Conservation (phyloP, 2,113 vertebrate species). For the Mustela nigripes region DNA sequence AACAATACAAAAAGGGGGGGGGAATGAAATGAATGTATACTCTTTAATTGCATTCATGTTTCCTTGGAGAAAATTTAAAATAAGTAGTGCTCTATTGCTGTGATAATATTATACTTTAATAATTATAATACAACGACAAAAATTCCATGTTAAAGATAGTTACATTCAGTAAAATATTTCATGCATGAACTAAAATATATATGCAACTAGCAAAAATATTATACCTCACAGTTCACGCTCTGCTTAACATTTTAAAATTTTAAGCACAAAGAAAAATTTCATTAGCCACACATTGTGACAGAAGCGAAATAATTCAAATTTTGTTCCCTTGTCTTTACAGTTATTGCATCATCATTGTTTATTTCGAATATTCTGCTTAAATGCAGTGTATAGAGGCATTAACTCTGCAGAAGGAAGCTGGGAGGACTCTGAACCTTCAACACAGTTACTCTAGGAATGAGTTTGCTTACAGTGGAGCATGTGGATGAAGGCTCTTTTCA, state of each 20-base stretch:
- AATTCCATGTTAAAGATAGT: not conserved
- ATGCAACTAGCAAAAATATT: not conserved
- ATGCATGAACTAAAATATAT: not conserved
- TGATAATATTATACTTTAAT: conserved; percentile 1
- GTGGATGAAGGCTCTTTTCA: not conserved
- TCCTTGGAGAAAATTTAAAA: not conserved
- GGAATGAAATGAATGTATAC: not conserved
- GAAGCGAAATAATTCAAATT: not conserved
- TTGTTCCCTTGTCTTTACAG: not conserved
- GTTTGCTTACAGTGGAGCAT: not conserved
- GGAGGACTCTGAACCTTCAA: not conserved
- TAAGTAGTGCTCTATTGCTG: not conserved
- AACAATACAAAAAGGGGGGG: not conserved
- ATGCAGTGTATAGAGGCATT: no score
- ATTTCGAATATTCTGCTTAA: not conserved
- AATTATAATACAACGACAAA: not conserved
- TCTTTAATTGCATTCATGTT: not conserved
- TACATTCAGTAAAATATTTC: conserved; percentile 16
- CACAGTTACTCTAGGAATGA: not conserved
- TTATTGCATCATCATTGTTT: not conserved
- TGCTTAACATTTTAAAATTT: conserved; percentile 29
- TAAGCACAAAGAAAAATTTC: conserved; percentile 17
- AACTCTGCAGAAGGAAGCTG: not conserved
- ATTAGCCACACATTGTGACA: not conserved
- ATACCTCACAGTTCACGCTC: not conserved